phyloP scores from a whole-genome alignment of 2,797 vertebrate species.

The Onychomys leucogaster region DNA sequence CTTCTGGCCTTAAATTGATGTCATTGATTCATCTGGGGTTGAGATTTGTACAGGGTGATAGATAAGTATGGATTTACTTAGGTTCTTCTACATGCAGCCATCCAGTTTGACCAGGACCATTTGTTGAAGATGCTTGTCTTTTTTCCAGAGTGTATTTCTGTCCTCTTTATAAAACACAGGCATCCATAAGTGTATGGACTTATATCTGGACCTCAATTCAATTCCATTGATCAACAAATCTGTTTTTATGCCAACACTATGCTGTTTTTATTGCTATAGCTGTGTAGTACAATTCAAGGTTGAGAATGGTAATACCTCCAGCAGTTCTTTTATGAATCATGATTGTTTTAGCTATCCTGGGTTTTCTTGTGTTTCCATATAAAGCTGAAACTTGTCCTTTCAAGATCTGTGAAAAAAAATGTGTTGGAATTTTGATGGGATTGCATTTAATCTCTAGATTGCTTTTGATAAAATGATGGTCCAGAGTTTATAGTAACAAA shows the following conservation, averaged over 20 bases:
- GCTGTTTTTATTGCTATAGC: neutral
- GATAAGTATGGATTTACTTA: neutral
- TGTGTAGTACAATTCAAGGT: neutral
- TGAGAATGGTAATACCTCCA: too few relatives aligned
- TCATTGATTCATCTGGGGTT: neutral
- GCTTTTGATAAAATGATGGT: neutral
- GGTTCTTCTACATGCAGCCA: neutral
- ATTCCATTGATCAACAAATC: neutral
- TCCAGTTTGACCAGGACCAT: neutral
- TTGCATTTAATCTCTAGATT: neutral
- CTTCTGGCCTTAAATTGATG: neutral
- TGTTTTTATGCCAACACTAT: neutral
- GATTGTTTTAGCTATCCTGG: neutral
- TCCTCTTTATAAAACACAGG: neutral
- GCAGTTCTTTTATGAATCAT: neutral
- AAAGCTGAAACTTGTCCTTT: neutral
- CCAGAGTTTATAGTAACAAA: conserved; percentile 14
- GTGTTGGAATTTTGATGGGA: neutral
- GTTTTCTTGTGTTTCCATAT: neutral
- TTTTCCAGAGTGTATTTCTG: neutral
- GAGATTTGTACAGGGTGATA: neutral
- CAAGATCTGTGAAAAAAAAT: neutral
- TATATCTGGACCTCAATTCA: neutral
- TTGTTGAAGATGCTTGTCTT: neutral
- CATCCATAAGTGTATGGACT: neutral